Evolutionary conservation across 2,888 invertebrate species (phyloP).

Genomic region (Drosophila colorata): DNA sequence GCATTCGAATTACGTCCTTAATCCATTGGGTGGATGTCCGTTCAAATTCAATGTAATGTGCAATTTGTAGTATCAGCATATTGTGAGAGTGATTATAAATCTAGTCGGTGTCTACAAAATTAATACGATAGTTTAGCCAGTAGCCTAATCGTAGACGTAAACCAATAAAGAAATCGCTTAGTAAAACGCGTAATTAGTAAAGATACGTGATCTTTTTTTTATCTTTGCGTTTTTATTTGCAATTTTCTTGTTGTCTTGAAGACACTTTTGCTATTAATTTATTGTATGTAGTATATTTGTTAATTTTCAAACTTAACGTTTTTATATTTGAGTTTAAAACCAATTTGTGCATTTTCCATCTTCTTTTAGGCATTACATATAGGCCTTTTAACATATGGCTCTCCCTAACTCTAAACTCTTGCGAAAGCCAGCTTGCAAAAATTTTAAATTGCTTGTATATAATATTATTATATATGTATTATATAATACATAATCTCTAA

Average conservation of each 20-base stretch:
- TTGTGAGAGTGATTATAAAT: slow-evolving; percentile 78
- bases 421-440: slow-evolving; percentile 75
- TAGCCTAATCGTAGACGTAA: slow-evolving; percentile 17
- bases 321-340: slow-evolving; percentile 64
- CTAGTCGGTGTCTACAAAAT: slow-evolving; percentile 69
- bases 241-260: slow-evolving; percentile 56
- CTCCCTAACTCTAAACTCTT: slow-evolving; percentile 43
- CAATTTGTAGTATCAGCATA: slow-evolving; percentile 61
- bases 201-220: slow-evolving; percentile 3
- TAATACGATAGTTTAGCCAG: slow-evolving; percentile 24
- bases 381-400: slow-evolving; percentile 28
- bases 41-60: slow-evolving; percentile 12
- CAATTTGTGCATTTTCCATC: slow-evolving; percentile 73
- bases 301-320: slow-evolving; percentile 65
- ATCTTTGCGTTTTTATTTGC: slow-evolving; percentile 29
- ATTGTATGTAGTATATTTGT: slow-evolving; percentile 40
- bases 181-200: background rate
- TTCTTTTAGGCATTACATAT: slow-evolving; percentile 31
- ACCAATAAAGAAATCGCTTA: slow-evolving; percentile 30
- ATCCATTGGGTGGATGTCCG: background rate
- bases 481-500: slow-evolving; percentile 41
- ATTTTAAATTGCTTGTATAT: slow-evolving; percentile 46
- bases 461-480: slow-evolving; percentile 30
- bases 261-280: slow-evolving; percentile 60
- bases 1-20: background rate